Evolutionary conservation across 2,113 vertebrate species (phyloP), one percentile per base, ranked within the genome.

Genomic region (Scartelaos histophorus): DNA sequence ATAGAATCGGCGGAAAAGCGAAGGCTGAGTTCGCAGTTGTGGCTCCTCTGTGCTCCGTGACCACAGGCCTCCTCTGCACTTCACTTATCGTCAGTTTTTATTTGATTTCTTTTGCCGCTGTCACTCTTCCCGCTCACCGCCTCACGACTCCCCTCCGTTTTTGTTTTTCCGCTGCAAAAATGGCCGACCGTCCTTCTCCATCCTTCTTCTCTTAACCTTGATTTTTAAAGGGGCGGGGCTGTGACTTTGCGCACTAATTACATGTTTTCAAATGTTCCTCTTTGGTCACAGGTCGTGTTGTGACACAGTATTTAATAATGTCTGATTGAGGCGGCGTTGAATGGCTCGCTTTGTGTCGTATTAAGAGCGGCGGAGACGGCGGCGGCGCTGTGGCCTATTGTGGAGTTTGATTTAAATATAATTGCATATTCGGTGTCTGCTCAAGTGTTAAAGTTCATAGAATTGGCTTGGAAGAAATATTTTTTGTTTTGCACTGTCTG

Each of bases 91-190:
- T 81, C 82, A 51, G 56, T 73, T 47, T 87, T 87, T 83, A 87
- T 90, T 86, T 79, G 76, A 89, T 89, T 87, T 83, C 72, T 84
- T 76, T 79, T 29, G 66, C 71, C 13, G 21, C 80, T 70, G 75
- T 85, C 79, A 54, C 73, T 77, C 67, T 29, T 24, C 75, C 53
- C 25, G 47, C 73, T 73, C 70, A 62, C 79, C 80, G 76, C 80
- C 61, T 66, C 84, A 80, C n/a, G 81, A 79, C 84, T 51, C 84
- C 81, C 76, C 67, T 66, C 66, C 61, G 19, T 70, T 82, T 86
- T 80, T 82, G 74, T 87, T 87, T 89, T 88, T 84, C 79, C 35
- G 75, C 61, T 72, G 77, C 79, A 88, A 79, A 64, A 88, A 80
- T 69, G 70, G 35, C 77, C 70, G 45, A 51, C 45, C n/a, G n/a